phyloP scores from a whole-genome alignment of 2,797 vertebrate species.

The Ispidina picta region DNA sequence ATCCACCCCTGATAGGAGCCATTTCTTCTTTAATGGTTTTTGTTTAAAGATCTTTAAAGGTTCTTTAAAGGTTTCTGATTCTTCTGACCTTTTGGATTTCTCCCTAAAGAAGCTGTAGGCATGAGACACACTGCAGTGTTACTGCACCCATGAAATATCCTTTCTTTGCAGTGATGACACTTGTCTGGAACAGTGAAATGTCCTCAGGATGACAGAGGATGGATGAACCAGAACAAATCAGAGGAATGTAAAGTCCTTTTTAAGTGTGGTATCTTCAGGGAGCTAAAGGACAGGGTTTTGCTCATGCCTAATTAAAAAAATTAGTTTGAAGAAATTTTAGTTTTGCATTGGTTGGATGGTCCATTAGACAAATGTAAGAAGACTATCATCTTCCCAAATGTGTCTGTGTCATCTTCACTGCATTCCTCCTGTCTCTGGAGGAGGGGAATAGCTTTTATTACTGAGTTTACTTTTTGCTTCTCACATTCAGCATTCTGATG shows the following conservation, averaged over 20 bases:
- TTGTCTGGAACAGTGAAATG: background rate
- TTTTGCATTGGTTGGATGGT: background rate
- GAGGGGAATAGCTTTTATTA: background rate
- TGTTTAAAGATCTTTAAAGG: background rate
- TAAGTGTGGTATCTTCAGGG: background rate
- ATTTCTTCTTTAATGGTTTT: background rate
- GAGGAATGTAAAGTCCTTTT: background rate
- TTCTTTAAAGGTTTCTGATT: background rate
- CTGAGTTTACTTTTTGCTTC: background rate
- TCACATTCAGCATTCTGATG: background rate
- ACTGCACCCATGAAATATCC: background rate
- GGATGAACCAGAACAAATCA: background rate
- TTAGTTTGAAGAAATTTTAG: background rate
- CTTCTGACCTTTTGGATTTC: background rate
- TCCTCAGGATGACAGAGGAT: background rate
- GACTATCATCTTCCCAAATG: background rate
- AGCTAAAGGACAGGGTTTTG: background rate
- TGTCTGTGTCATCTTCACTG: background rate
- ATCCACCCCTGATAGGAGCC: background rate
- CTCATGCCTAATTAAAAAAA: background rate
- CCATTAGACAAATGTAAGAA: background rate
- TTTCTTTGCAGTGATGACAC: background rate
- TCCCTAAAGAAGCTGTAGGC: background rate
- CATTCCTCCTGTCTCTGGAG: background rate
- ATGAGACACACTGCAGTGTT: background rate